phyloP scores from a whole-genome alignment of 1,140 invertebrate species.

The Hylaeus anthracinus region DNA sequence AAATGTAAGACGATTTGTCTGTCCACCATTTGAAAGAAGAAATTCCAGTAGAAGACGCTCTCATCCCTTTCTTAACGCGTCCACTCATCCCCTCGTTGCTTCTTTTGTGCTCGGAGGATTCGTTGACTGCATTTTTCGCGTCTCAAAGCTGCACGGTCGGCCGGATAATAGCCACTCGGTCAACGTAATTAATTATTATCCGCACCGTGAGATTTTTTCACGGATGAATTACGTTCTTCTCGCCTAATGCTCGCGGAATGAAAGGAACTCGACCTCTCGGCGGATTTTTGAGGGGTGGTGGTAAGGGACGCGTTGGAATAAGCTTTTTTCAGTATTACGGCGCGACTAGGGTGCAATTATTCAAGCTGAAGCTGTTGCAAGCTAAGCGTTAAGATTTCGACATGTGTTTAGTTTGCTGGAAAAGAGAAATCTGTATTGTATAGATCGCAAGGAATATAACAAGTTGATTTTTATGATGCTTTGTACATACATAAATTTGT shows the following conservation, averaged over 20 bases:
- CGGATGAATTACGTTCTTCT: background rate
- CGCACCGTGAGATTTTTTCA: background rate
- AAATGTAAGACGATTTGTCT: background rate
- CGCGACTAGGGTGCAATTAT: too few species aligned
- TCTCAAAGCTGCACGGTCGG: too few species aligned
- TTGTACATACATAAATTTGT: too few species aligned
- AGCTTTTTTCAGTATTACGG: too few species aligned
- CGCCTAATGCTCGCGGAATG: background rate
- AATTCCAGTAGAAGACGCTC: background rate
- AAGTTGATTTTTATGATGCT: too few species aligned
- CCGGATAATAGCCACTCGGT: background rate
- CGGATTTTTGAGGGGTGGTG: background rate
- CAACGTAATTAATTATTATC: conserved; percentile 6
- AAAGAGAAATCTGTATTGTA: too few species aligned
- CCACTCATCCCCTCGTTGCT: too few species aligned
- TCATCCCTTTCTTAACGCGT: background rate
- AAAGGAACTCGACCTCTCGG: background rate
- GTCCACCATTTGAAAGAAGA: background rate
- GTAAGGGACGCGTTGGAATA: too few species aligned
- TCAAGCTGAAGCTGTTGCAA: too few species aligned
- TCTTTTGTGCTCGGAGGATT: background rate
- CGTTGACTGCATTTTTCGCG: background rate
- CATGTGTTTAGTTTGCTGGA: too few species aligned
- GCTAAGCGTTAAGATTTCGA: too few species aligned
- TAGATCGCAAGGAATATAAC: too few species aligned